phyloP scores from a whole-genome alignment of 2,888 invertebrate genomes.

The Oscheius sp. region DNA sequence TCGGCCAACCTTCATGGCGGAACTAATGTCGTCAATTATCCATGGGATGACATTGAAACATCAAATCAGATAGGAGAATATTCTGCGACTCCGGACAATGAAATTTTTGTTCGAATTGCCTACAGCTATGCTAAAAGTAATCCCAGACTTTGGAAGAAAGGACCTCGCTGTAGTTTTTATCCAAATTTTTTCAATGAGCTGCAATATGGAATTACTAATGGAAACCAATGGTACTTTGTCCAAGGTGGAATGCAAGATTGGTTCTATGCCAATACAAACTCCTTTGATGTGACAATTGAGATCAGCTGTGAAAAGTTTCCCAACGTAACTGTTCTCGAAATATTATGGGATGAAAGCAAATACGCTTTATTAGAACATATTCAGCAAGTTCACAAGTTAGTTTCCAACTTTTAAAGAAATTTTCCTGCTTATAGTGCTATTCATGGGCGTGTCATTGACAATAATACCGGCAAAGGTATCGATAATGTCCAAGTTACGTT shows the following conservation, averaged over 20 bases:
- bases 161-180: slow-evolving; percentile 63
- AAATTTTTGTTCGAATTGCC: slow-evolving; percentile 63
- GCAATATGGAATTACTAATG: slow-evolving; percentile 89
- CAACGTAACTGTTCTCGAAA: slow-evolving; percentile 77
- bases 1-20: slow-evolving; percentile 73
- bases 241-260: slow-evolving; percentile 98
- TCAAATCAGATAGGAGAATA: slow-evolving; percentile 35
- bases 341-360: slow-evolving; percentile 87
- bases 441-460: slow-evolving; percentile 82
- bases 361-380: slow-evolving; percentile 85
- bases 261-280: slow-evolving; percentile 90
- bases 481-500: slow-evolving; percentile 82
- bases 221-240: slow-evolving; percentile 82
- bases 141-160: slow-evolving; percentile 59
- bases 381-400: slow-evolving; percentile 78
- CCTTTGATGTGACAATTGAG: slow-evolving; percentile 93
- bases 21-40: slow-evolving; percentile 90
- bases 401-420: background rate
- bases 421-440: slow-evolving; percentile 57
- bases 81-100: slow-evolving; percentile 58
- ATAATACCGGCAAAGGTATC: slow-evolving; percentile 76
- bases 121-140: slow-evolving; percentile 64
- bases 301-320: slow-evolving; percentile 93
- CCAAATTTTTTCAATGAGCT: no score
- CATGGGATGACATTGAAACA: slow-evolving; percentile 84